Conservation (phyloP, 1,140 invertebrate genomes). For the Heliconius himera region DNA sequence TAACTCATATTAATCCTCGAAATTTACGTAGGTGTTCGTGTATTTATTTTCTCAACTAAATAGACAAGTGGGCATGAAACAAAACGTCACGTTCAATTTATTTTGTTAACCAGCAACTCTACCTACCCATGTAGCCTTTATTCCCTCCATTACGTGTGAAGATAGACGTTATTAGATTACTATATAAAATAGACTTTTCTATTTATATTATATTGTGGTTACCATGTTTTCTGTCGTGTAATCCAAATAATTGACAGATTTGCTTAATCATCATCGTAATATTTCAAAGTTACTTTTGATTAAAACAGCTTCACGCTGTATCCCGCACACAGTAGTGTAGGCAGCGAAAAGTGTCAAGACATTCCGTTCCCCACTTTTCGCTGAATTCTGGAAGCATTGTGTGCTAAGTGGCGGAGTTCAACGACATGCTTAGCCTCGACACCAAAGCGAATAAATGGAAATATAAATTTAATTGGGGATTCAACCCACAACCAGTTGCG, state of each 20-base stretch:
- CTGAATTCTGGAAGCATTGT: no score
- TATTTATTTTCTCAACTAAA: slow-evolving; percentile 34
- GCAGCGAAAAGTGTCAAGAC: no score
- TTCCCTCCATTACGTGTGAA: slow-evolving; percentile 31
- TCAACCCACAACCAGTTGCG: no score
- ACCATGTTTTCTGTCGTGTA: neutral
- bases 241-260: neutral
- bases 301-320: neutral
- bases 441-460: no score
- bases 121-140: slow-evolving; percentile 38
- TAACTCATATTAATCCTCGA: slow-evolving; percentile 13
- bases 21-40: slow-evolving; percentile 12
- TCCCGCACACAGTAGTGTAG: no score
- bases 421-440: no score
- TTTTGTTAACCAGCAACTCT: slow-evolving; percentile 40
- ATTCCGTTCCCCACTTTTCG: no score
- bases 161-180: slow-evolving; percentile 36
- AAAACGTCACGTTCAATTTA: slow-evolving; percentile 46
- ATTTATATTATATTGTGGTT: neutral
- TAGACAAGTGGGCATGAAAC: slow-evolving; percentile 39
- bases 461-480: no score
- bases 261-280: neutral
- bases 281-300: neutral
- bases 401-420: no score
- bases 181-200: slow-evolving; percentile 7